A percentile compares a stretch with the other conserved stretches of the same genome.
Evolutionary conservation across 2,888 invertebrate species (phyloP).

Genomic region (Neoscelio sp.): DNA sequence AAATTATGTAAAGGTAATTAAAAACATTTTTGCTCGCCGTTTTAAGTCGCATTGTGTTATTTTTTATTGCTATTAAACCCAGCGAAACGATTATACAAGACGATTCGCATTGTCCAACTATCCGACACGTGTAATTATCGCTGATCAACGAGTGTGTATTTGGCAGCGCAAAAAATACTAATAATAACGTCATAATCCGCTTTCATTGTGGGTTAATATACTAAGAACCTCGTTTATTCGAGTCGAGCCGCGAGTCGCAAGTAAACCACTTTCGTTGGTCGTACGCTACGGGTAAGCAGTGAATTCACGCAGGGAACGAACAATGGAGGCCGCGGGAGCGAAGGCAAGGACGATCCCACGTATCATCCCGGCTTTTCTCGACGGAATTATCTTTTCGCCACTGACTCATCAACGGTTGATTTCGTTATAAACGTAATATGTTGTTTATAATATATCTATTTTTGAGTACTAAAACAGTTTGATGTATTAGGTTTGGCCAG

Average conservation of each 20-base stretch:
- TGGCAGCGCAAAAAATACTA: conserved; percentile 12
- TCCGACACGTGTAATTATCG: conserved; percentile 2
- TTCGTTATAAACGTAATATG: conserved; percentile 14
- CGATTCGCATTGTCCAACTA: neutral
- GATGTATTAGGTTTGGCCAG: too few relatives aligned
- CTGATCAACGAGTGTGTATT: neutral
- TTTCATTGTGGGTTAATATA: conserved; percentile 71
- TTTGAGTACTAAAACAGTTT: too few relatives aligned
- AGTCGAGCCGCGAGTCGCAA: conserved; percentile 67
- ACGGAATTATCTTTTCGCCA: conserved; percentile 59
- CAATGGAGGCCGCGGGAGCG: conserved; percentile 82
- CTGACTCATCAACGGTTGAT: conserved; percentile 57
- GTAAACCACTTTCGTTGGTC: conserved; percentile 80
- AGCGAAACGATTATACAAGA: conserved; percentile 11
- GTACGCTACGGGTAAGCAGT: conserved; percentile 60
- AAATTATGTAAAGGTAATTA: conserved; percentile 37
- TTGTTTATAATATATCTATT: too few relatives aligned
- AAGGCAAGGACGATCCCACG: conserved; percentile 83
- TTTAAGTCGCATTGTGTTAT: conserved; percentile 31
- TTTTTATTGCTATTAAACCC: conserved; percentile 20
- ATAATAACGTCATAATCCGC: conserved; percentile 55
- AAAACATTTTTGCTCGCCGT: conserved; percentile 26
- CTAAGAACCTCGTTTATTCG: conserved; percentile 45
- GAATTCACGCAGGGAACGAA: conserved; percentile 71
- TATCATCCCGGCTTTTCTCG: conserved; percentile 70